These are phyloP conservation scores for Ciona savignyi DNA, from an alignment of 23 tunicate genomes.

Conservation along the genomic window DNA sequence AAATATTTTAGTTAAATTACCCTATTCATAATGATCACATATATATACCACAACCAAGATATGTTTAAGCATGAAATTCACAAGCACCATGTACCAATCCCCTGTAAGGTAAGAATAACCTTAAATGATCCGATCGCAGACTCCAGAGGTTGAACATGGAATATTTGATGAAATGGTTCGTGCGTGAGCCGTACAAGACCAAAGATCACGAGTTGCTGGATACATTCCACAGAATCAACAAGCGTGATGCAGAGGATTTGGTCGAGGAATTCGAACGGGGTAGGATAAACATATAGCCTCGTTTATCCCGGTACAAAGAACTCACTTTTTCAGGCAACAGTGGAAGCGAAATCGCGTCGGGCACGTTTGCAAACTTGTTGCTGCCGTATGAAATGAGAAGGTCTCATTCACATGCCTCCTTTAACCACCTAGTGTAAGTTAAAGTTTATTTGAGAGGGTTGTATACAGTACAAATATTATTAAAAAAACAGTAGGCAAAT, in stretches of 20 bases:
- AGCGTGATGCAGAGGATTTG: constrained; percentile 76
- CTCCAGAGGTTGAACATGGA: constrained; percentile 63
- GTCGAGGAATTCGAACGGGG: constrained; percentile 81
- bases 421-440: constrained; percentile 58
- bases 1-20: too few relatives aligned
- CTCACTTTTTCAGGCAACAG: constrained; percentile 24
- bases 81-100: too few relatives aligned
- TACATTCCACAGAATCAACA: constrained; percentile 86
- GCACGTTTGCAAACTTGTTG: constrained; percentile 60
- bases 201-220: constrained; percentile 78
- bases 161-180: constrained; percentile 55
- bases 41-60: too few relatives aligned
- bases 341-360: constrained; percentile 23
- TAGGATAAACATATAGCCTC: too few relatives aligned
- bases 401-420: constrained; percentile 64
- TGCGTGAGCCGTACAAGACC: constrained; percentile 63
- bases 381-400: constrained; percentile 61
- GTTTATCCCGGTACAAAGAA: too few relatives aligned
- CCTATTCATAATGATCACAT: too few relatives aligned
- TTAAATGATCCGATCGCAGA: too few relatives aligned
- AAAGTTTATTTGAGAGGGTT: neutral
- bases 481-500: too few relatives aligned
- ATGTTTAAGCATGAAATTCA: too few relatives aligned
- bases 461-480: too few relatives aligned
- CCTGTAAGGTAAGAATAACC: too few relatives aligned